Conservation (phyloP, 1,140 invertebrate genomes). For the Drosophila nigrodunni region DNA sequence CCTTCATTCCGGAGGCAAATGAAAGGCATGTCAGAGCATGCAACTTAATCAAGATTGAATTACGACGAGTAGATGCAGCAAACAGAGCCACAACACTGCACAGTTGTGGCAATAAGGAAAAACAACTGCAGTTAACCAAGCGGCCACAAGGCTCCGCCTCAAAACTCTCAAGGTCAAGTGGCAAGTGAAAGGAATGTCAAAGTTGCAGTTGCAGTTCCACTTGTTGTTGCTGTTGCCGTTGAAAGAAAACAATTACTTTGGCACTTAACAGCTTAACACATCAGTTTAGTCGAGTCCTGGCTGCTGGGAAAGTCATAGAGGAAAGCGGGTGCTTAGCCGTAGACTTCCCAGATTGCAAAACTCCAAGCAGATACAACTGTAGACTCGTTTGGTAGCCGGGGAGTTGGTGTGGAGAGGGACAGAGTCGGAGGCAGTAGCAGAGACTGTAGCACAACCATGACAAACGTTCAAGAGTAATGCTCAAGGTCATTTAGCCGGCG, state of each 20-base stretch:
- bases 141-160: constrained; percentile 20
- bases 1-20: not conserved
- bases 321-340: constrained; percentile 38
- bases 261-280: constrained; percentile 83
- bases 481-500: constrained; percentile 70
- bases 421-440: constrained; percentile 10
- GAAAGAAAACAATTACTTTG: constrained; percentile 84
- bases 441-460: constrained; percentile 32
- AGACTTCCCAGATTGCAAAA: constrained; percentile 10
- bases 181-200: constrained; percentile 74
- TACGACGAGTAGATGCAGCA: not conserved
- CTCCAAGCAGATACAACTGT: constrained; percentile 23
- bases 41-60: constrained; percentile 31
- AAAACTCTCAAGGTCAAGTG: constrained; percentile 70
- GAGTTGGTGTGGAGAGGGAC: not conserved
- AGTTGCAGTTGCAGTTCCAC: constrained; percentile 37
- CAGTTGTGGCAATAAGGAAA: constrained; percentile 1
- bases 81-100: not conserved
- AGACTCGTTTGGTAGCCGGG: not conserved
- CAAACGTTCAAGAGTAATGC: constrained; percentile 73
- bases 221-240: constrained; percentile 46
- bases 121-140: constrained; percentile 28
- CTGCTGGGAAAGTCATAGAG: constrained; percentile 34
- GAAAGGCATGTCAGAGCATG: not conserved
- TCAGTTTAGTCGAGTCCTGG: constrained; percentile 60